Evolutionary conservation across 2,888 invertebrate species (phyloP).

Genomic region (Mythimna ferrago): DNA sequence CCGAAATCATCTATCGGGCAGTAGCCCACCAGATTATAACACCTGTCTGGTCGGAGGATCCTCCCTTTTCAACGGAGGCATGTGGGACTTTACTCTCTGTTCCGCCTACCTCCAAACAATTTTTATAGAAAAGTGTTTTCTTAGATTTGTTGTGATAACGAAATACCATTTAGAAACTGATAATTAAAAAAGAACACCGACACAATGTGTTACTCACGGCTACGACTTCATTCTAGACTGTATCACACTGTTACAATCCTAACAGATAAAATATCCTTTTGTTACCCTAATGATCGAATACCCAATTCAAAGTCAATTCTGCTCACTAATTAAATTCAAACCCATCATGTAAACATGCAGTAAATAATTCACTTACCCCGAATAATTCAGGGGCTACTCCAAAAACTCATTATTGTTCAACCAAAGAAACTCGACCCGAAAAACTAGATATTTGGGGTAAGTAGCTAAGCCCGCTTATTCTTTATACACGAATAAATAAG

Average conservation of each 20-base stretch:
- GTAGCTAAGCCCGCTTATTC: constrained; percentile 45
- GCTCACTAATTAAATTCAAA: constrained; percentile 28
- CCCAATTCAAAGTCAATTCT: constrained; percentile 10
- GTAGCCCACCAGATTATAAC: too few species aligned
- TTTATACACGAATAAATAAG: constrained; percentile 62
- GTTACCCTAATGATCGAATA: neutral
- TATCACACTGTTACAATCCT: neutral
- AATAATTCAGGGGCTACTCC: constrained; percentile 37
- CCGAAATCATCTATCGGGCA: too few species aligned
- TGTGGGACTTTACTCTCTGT: too few species aligned
- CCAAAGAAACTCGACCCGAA: constrained; percentile 52
- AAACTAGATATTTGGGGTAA: constrained; percentile 57
- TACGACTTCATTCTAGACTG: neutral
- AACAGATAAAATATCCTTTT: neutral
- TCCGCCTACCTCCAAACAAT: too few species aligned
- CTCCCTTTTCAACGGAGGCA: too few species aligned
- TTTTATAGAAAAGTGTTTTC: too few species aligned
- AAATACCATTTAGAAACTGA: too few species aligned
- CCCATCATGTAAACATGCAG: constrained; percentile 5
- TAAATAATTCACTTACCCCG: constrained; percentile 33
- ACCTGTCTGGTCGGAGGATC: too few species aligned
- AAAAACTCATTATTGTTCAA: constrained; percentile 51
- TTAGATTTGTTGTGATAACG: too few species aligned
- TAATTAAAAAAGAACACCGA: too few species aligned
- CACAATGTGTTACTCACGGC: too few species aligned